Conservation (phyloP, 2,888 invertebrate species). For the Melanchra persicariae region DNA sequence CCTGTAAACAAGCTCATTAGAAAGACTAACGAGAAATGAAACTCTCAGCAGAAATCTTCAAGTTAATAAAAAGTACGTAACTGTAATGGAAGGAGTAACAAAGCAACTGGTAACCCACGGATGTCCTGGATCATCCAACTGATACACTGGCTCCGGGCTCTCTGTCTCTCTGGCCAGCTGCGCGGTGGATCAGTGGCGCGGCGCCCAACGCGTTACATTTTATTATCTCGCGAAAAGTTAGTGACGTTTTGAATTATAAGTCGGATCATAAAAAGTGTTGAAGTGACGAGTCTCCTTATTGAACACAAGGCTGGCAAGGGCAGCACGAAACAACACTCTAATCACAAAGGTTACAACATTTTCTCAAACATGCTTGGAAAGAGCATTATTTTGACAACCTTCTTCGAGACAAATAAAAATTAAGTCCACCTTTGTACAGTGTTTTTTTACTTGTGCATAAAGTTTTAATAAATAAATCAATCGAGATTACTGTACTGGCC, state of each 20-base stretch:
- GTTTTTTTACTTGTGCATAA: no score
- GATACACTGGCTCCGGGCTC: background rate
- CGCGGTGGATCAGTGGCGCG: background rate
- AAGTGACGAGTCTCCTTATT: conserved; percentile 37
- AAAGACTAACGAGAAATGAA: no score
- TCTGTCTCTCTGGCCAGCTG: background rate
- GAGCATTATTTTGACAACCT: no score
- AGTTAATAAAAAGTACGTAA: background rate
- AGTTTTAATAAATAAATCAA: no score
- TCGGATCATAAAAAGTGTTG: conserved; percentile 57
- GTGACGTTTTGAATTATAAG: conserved; percentile 62
- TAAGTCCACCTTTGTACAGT: no score
- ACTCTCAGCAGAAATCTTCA: no score
- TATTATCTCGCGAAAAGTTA: conserved; percentile 62
- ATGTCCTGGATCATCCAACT: background rate
- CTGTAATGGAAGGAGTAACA: background rate
- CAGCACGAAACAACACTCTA: background rate
- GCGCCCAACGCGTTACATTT: conserved; percentile 56
- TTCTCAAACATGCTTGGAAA: no score
- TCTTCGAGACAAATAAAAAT: no score
- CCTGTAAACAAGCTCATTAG: no score
- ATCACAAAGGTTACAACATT: background rate
- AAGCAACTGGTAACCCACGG: background rate
- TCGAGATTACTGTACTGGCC: no score
- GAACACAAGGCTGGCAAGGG: background rate